Evolutionary conservation across 2,113 vertebrate species (phyloP).

Genomic region (Seriola aureovittata): DNA sequence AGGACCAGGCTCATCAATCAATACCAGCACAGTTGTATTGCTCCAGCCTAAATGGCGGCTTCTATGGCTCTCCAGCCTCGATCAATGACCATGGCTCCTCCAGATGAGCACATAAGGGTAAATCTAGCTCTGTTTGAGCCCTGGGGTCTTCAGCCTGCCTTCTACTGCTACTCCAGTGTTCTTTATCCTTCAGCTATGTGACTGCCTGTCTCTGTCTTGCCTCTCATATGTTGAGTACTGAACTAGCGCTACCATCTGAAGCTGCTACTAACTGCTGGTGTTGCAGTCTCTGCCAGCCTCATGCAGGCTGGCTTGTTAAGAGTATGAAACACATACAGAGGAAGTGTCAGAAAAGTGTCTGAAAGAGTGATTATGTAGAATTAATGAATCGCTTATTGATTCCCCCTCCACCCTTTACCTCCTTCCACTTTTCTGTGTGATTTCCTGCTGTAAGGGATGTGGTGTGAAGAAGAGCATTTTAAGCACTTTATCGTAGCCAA

Average conservation of each 20-base stretch:
- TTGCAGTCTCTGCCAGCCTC: slow-evolving; percentile 36
- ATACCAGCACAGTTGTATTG: slow-evolving; percentile 91
- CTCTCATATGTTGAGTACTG: slow-evolving; percentile 29
- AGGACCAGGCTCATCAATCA: slow-evolving; percentile 89
- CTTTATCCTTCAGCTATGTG: slow-evolving; percentile 50
- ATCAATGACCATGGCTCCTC: slow-evolving; percentile 89
- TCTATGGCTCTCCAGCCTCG: slow-evolving; percentile 82
- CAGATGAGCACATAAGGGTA: slow-evolving; percentile 75
- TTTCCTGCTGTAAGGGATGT: slow-evolving; percentile 67
- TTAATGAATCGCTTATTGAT: slow-evolving; percentile 75
- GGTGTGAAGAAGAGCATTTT: slow-evolving; percentile 57
- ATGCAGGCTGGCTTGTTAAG: slow-evolving; percentile 59
- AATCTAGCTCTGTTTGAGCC: slow-evolving; percentile 78
- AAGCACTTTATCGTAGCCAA: slow-evolving; percentile 19
- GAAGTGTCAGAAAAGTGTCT: slow-evolving; percentile 78
- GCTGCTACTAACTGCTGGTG: slow-evolving; percentile 42
- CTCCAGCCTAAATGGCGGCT: slow-evolving; percentile 86
- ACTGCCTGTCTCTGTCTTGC: slow-evolving; percentile 51
- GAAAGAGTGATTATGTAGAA: slow-evolving; percentile 74
- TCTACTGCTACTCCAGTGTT: slow-evolving; percentile 60
- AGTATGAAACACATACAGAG: slow-evolving; percentile 44
- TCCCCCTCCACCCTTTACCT: slow-evolving; percentile 34
- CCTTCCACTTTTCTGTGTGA: slow-evolving; percentile 59
- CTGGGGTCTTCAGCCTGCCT: slow-evolving; percentile 72
- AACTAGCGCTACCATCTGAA: slow-evolving; percentile 25